Percentiles rank a stretch among this genome's conserved stretches.
Conservation (phyloP, 2,888 invertebrate genomes). For the Drosophila paranaensis region DNA sequence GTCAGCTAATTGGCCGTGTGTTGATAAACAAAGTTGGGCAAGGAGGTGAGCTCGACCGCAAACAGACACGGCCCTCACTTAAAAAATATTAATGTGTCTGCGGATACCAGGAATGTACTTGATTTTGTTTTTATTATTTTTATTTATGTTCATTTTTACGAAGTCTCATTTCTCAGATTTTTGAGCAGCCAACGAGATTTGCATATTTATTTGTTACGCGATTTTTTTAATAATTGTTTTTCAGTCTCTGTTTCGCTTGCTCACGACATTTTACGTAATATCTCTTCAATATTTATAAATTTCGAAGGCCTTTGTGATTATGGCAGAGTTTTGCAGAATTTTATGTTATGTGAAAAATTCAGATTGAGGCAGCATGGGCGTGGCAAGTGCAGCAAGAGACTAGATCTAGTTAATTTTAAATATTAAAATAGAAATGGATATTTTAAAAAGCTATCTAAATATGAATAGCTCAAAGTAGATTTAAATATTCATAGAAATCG, state of each 20-base stretch:
- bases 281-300: conserved; percentile 1
- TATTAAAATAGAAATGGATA: too few species aligned
- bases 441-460: too few species aligned
- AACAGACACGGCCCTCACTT: not conserved
- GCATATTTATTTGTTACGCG: conserved; percentile 5
- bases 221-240: conserved; percentile 5
- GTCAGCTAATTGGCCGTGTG: conserved; percentile 38
- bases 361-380: too few species aligned
- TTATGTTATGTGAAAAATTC: not conserved
- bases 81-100: conserved; percentile 1
- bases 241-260: not conserved
- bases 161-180: conserved; percentile 3
- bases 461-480: too few species aligned
- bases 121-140: not conserved
- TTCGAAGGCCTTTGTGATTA: not conserved
- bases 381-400: not conserved
- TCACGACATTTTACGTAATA: conserved; percentile 10
- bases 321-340: not conserved
- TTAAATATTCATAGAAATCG: too few species aligned
- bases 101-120: not conserved
- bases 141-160: not conserved
- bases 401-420: not conserved
- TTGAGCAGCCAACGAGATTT: conserved; percentile 2
- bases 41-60: not conserved
- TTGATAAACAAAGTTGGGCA: conserved; percentile 1